These are phyloP conservation scores for Chaetoderma sp. DNA, from an alignment of 2,888 invertebrate species.

Conservation along the genomic window DNA sequence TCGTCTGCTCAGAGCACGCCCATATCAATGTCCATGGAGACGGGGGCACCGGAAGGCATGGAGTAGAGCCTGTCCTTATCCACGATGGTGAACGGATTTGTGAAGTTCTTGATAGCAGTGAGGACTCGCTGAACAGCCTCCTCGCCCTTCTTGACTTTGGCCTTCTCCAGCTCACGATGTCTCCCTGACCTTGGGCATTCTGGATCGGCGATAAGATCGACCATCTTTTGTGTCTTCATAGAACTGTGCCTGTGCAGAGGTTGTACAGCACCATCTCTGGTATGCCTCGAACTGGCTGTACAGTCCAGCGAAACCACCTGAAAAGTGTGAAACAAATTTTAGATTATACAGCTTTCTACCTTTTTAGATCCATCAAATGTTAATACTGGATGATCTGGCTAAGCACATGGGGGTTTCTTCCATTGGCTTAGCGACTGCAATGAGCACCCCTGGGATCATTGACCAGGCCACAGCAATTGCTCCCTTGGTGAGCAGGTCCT, in stretches of 20 bases:
- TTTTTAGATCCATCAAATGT: not conserved
- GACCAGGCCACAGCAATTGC: conserved; percentile 15
- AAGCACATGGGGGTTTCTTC: conserved; percentile 17
- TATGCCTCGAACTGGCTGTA: no score
- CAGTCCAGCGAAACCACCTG: not conserved
- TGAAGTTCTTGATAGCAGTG: conserved; percentile 25
- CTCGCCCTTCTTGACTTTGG: conserved; percentile 26
- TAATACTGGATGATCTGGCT: conserved; percentile 16
- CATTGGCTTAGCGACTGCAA: conserved; percentile 16
- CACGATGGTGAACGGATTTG: conserved; percentile 24
- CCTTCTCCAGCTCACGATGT: no score
- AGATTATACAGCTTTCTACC: not conserved
- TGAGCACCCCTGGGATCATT: conserved; percentile 7
- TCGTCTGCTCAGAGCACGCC: conserved; percentile 13
- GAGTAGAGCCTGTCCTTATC: conserved; percentile 24
- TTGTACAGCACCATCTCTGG: conserved; percentile 20
- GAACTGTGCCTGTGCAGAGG: conserved; percentile 16
- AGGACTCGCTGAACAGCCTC: conserved; percentile 14
- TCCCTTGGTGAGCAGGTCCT: conserved; percentile 13
- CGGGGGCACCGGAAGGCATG: conserved; percentile 28
- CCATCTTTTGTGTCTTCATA: conserved; percentile 4
- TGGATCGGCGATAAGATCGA: conserved; percentile 13
- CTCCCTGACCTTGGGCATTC: conserved; percentile 8
- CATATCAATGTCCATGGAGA: no score
- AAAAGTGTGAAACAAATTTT: not conserved